Base-by-base conservation (phyloP, 30 jellyfish, hydroid and myxozoan species). In the Catostylus mosaicus region DNA sequence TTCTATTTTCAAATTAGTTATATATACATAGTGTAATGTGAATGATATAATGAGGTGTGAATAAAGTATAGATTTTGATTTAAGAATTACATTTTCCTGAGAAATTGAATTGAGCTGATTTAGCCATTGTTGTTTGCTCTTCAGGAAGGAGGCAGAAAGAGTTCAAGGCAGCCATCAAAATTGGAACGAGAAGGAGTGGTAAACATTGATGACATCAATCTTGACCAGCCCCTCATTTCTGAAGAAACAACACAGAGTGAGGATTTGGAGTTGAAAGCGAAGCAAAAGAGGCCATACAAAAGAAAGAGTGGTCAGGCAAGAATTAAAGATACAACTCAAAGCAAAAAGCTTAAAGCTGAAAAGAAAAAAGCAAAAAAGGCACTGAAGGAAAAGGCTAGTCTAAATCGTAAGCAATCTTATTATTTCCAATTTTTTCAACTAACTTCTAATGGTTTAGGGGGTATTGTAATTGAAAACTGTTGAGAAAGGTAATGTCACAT, bases 91-190 rank as follows among this genome's bases (percentile, higher is more conserved):
- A 5, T 40, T 40, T 5, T 40, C 14, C 14, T 40, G 11, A 40
- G 54, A 5, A 40, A 40, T 5, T 7, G 14, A 14, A 40, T 5
- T 5, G 54, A 40, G 54, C 14, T 40, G 14, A 40, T 40, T 40
- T 40, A 40, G 54, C 14, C 11, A 56, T 56, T 9, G 61, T 47
- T 20, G 20, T 47, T 20, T 10, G 61, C 61, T 35, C 29, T 60
- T 45, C 75, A 93, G 98, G 98, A 95, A 73, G 98, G 98, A 22
- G 98, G 93, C 22, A 93, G 98, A 3, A 93, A 93, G 54, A 93
- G 97, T 66, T 48, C 96, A 22, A 81, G 98, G 40, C 96, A 88
- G 71, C 79, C 90, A 16, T 57, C 88, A 52, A 93, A 88, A 64
- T 70, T 78, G 24, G 96, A 91, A 18, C 59, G 98, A 27, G 97